Conservation (phyloP, 2,797 vertebrate genomes). For the Eurystomus glaucurus region DNA sequence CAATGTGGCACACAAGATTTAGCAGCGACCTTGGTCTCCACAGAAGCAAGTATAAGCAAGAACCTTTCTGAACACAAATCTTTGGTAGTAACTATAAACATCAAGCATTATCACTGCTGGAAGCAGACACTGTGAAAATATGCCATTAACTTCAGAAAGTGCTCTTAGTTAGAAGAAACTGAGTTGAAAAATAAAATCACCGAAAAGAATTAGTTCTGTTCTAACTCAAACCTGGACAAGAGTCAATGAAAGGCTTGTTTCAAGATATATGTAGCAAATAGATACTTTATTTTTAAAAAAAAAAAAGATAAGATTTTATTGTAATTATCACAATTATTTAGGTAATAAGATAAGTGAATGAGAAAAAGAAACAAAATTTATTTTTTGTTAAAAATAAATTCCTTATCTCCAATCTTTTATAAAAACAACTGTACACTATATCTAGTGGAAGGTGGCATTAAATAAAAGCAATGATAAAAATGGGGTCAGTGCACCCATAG, state of each 20-base stretch:
- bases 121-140: too few relatives aligned
- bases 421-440: neutral
- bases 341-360: neutral
- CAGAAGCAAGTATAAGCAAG: too few relatives aligned
- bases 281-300: neutral
- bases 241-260: neutral
- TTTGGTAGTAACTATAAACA: too few relatives aligned
- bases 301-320: neutral
- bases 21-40: too few relatives aligned
- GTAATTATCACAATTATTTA: neutral
- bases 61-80: too few relatives aligned
- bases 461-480: neutral
- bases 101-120: too few relatives aligned
- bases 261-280: neutral
- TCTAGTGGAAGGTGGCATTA: neutral
- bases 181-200: too few relatives aligned
- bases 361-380: neutral
- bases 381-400: conserved; percentile 12
- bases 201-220: too few relatives aligned
- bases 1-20: too few relatives aligned
- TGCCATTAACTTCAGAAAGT: too few relatives aligned
- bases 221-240: too few relatives aligned
- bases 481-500: neutral
- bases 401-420: neutral
- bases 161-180: too few relatives aligned